Base-by-base conservation (phyloP, 2,888 invertebrate genomes). In the Resseliella maxima region DNA sequence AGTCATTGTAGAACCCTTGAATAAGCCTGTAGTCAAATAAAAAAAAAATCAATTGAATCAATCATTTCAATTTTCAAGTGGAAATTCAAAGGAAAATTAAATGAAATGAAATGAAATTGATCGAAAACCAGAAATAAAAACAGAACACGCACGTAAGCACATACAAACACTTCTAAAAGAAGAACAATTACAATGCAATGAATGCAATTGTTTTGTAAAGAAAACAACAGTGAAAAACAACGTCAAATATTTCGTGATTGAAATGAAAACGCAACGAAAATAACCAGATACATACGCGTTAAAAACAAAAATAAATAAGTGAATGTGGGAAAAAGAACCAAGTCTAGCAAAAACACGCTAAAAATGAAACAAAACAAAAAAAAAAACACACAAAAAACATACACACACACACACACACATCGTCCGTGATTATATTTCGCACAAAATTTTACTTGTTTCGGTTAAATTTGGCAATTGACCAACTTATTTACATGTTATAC, bases 1-100 rank as follows among this genome's bases (percentile, higher is more conserved):
- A 88, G 94, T 93, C 90, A 95, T 94, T 87, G 95, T 94, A 87
- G 96, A 96, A 89, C 96, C 96, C 91, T 96, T 96, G 90, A 96
- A 94, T 89, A 96, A 93, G 90, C 96, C 96, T 94, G 90, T 38
- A 24, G n/a, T 12, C 15, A 81, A 81, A 36, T 1, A 6, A 38
- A 83, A 83, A 59, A 24, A 38, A 83, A 83, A 10, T 83, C 38
- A 38, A 31, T 72, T 31, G 15, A 31, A 31, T 72, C 18, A 18
- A 8, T 50, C 46, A 5, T 41, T 41, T 41, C 12, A 41, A 12
- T 12, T 41, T 41, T 12, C 41, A 41, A 41, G 41, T 8, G 5
- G 41, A 41, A 50, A 8, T 8, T 5, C 41, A 50, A 50, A 2
- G 46, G 18, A 18, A 18, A 50, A 50, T n/a, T n/a, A n/a, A n/a